Conservation (phyloP, 2,113 vertebrate species). For the Gallinago paraguaiae region DNA sequence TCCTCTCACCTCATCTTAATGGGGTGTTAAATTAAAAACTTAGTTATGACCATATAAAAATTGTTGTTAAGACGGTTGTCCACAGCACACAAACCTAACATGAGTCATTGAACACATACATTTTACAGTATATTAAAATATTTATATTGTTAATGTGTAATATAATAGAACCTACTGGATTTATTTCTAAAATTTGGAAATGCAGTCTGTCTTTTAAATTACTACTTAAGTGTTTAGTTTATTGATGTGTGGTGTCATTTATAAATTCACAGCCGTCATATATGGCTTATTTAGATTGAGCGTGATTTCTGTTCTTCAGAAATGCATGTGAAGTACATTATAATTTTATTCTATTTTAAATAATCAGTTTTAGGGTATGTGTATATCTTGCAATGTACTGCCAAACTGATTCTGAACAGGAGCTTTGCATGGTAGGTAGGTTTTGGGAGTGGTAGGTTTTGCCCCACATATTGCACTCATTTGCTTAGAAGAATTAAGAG, state of each 20-base stretch:
- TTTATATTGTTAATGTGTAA: conserved; percentile 59
- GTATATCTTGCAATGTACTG: neutral
- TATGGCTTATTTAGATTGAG: conserved; percentile 18
- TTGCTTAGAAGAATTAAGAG: neutral
- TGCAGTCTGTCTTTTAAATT: conserved; percentile 53
- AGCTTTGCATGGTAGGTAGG: neutral
- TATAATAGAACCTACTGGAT: conserved; percentile 25
- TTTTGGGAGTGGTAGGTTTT: neutral
- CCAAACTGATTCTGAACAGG: neutral
- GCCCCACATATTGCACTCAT: neutral
- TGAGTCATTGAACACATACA: conserved; percentile 56
- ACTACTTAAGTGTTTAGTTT: conserved; percentile 37
- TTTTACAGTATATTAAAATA: conserved; percentile 66
- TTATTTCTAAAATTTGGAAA: conserved; percentile 51
- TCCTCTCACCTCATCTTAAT: conserved; percentile 35
- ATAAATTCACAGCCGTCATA: neutral
- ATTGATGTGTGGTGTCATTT: conserved; percentile 58
- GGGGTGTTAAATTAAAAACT: conserved; percentile 67
- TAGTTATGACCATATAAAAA: conserved; percentile 51
- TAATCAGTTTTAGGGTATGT: neutral
- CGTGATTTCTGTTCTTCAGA: conserved; percentile 19
- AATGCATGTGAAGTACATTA: neutral
- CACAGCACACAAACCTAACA: conserved; percentile 37
- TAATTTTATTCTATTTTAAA: conserved; percentile 34
- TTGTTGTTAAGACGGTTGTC: conserved; percentile 30